A percentile compares a stretch with the other conserved stretches of the same genome.
Evolutionary conservation across 92 coral and sea anemone genomes (phyloP).

Genomic region (Meandrina meandrites): DNA sequence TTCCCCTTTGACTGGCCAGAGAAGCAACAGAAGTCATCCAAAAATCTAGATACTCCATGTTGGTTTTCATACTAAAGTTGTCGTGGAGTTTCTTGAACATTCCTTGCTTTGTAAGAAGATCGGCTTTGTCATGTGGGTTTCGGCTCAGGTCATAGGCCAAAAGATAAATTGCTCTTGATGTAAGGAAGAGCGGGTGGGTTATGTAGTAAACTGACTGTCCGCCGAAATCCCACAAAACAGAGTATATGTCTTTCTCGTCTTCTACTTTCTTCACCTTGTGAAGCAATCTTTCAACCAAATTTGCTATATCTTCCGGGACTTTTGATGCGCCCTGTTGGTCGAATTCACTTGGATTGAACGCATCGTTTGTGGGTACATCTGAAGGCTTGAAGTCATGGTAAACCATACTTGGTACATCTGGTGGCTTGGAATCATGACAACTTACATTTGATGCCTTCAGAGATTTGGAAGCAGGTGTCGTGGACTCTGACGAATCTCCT

Average conservation of each 20-base stretch:
- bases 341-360: too few species aligned
- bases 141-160: slow-evolving; percentile 53
- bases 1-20: not conserved
- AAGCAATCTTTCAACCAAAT: slow-evolving; percentile 18
- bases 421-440: not conserved
- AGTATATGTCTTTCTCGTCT: slow-evolving; percentile 23
- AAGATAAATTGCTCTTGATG: slow-evolving; percentile 60
- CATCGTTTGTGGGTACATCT: not conserved
- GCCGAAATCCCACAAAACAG: slow-evolving; percentile 69
- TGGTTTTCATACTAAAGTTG: slow-evolving; percentile 7
- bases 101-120: slow-evolving; percentile 43
- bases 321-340: not conserved
- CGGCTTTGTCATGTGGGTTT: slow-evolving; percentile 42
- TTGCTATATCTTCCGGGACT: slow-evolving; percentile 49
- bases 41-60: slow-evolving; percentile 61
- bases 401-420: too few species aligned
- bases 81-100: slow-evolving; percentile 26
- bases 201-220: slow-evolving; percentile 73
- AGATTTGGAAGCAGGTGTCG: too few species aligned
- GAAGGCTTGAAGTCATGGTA: too few species aligned
- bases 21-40: slow-evolving; percentile 71
- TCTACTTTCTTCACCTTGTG: slow-evolving; percentile 4
- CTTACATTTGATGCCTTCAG: not conserved
- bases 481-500: not conserved
- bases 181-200: slow-evolving; percentile 71